Evolutionary conservation across 2,888 invertebrate genomes (phyloP).

Genomic region (Hypomecis punctinalis): DNA sequence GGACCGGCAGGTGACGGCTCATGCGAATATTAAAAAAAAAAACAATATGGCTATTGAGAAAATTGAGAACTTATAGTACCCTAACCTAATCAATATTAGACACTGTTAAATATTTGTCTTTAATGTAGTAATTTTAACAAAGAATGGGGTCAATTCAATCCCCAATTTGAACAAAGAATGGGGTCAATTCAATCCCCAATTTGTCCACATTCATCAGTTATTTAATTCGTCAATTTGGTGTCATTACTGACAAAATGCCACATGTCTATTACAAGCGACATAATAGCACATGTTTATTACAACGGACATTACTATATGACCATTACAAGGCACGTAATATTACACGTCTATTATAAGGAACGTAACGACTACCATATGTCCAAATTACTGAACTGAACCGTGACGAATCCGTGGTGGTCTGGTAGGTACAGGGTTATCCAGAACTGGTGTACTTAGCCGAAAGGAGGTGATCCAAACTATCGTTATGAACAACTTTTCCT

Average conservation of each 20-base stretch:
- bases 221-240: conserved; percentile 12
- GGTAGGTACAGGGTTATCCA: too few relatives aligned
- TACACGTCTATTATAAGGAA: conserved; percentile 6
- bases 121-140: too few relatives aligned
- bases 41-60: too few relatives aligned
- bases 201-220: neutral
- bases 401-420: conserved; percentile 13
- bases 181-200: neutral
- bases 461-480: too few relatives aligned
- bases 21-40: too few relatives aligned
- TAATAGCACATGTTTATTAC: conserved; percentile 2
- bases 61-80: too few relatives aligned
- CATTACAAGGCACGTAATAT: conserved; percentile 1
- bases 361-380: conserved; percentile 19
- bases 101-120: too few relatives aligned
- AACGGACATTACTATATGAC: neutral
- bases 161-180: neutral
- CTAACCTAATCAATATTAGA: too few relatives aligned
- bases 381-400: conserved; percentile 25
- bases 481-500: too few relatives aligned
- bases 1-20: too few relatives aligned
- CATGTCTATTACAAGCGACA: neutral
- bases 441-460: too few relatives aligned
- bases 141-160: conserved; percentile 2
- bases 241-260: neutral